These are phyloP conservation scores for Hydrolagus colliei DNA, from an alignment of 2,797 vertebrate genomes.

Conservation along the genomic window DNA sequence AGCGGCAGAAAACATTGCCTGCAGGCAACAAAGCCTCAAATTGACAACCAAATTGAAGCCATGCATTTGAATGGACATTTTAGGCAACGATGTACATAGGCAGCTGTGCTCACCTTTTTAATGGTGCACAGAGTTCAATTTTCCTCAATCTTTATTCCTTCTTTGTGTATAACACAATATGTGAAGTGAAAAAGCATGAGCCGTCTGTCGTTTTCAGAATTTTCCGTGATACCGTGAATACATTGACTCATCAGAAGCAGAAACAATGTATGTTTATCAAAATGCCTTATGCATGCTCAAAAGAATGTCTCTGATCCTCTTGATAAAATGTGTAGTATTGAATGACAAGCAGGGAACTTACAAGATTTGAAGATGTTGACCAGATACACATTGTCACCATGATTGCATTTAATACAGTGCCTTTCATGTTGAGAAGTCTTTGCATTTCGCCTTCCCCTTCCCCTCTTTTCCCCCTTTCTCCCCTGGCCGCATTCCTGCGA, in stretches of 20 bases:
- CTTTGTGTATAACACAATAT: not conserved
- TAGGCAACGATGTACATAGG: not conserved
- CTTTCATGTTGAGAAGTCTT: too few relatives aligned
- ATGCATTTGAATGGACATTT: slow-evolving; percentile 2
- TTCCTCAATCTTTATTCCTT: not conserved
- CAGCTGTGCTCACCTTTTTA: not conserved
- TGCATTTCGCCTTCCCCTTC: too few relatives aligned
- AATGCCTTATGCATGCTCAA: too few relatives aligned
- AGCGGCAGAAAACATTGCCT: slow-evolving; percentile 17
- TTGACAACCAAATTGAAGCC: slow-evolving; percentile 19
- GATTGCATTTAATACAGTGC: too few relatives aligned
- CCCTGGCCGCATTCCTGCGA: too few relatives aligned
- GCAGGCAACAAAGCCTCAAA: not conserved
- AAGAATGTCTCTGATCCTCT: too few relatives aligned
- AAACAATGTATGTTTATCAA: too few relatives aligned
- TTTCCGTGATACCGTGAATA: not conserved
- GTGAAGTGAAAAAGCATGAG: not conserved
- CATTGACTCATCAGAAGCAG: not conserved
- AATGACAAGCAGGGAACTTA: too few relatives aligned
- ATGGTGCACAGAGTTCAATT: not conserved
- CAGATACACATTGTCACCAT: too few relatives aligned
- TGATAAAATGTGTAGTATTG: too few relatives aligned
- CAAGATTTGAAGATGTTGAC: too few relatives aligned
- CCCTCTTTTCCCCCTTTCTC: too few relatives aligned
- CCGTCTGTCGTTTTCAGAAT: not conserved